phyloP scores from a whole-genome alignment of 2,888 invertebrate genomes.

The Coecobrya sp. region DNA sequence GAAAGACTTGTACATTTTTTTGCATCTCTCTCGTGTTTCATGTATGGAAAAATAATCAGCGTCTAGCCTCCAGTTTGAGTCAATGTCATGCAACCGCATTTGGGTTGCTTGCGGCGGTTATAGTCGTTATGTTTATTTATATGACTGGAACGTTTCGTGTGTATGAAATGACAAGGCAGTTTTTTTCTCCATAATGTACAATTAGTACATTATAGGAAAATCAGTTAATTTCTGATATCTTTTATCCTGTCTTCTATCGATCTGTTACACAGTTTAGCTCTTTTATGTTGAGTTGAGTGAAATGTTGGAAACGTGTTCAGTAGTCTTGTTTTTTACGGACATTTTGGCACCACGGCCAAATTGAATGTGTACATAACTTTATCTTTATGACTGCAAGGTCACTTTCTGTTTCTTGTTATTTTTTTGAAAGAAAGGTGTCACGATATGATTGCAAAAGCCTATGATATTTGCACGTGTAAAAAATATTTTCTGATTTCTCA shows the following conservation, averaged over 20 bases:
- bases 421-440: not conserved
- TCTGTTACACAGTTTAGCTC: no score
- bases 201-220: no score
- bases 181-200: no score
- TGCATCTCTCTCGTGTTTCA: not conserved
- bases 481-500: no score
- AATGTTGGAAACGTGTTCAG: no score
- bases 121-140: not conserved
- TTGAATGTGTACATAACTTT: not conserved
- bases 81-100: not conserved
- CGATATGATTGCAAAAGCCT: no score
- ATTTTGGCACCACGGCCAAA: not conserved
- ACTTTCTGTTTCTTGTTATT: not conserved
- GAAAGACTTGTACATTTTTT: no score
- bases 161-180: slow-evolving; percentile 10
- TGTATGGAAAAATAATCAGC: not conserved
- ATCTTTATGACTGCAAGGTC: not conserved
- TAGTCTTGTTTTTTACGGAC: no score
- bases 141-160: not conserved
- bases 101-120: not conserved
- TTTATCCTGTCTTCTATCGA: no score
- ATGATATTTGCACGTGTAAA: no score
- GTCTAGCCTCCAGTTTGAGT: not conserved
- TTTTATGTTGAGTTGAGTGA: no score
- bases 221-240: no score